Conservation (phyloP, 2,797 vertebrate species). For the Pampus argenteus region DNA sequence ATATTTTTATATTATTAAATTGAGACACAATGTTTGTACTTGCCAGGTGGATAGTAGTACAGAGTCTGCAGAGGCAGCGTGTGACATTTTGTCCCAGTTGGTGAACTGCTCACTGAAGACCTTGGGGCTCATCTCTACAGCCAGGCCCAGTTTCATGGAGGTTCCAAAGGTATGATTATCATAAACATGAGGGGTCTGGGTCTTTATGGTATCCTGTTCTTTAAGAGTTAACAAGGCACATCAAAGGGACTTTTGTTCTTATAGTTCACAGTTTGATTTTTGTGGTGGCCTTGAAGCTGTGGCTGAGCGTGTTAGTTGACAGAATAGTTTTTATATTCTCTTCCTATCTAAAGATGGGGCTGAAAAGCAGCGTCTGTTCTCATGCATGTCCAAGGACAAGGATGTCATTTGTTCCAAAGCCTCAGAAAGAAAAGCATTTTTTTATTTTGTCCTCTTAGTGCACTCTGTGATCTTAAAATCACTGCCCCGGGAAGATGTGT, state of each 20-base stretch:
- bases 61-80: constrained; percentile 97
- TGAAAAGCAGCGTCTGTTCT: constrained; percentile 30
- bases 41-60: constrained; percentile 97
- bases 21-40: constrained; percentile 17
- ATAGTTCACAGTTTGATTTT: background rate
- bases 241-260: background rate
- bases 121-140: constrained; percentile 97
- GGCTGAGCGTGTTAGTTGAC: background rate
- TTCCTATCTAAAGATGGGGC: constrained; percentile 9
- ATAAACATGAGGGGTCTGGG: accelerated
- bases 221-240: constrained; percentile 5
- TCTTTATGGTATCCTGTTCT: constrained; percentile 3
- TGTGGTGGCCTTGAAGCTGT: background rate
- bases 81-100: constrained; percentile 97
- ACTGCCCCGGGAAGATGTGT: background rate
- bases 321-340: background rate
- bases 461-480: constrained; percentile 4
- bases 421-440: constrained; percentile 8
- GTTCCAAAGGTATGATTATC: constrained; percentile 92
- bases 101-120: constrained; percentile 99
- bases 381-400: background rate
- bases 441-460: constrained; percentile 6
- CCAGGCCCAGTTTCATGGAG: constrained; percentile 99
- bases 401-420: constrained; percentile 3
- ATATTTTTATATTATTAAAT: background rate